Conservation (phyloP, 2,113 vertebrate species). For the Anser brachyrhynchus region DNA sequence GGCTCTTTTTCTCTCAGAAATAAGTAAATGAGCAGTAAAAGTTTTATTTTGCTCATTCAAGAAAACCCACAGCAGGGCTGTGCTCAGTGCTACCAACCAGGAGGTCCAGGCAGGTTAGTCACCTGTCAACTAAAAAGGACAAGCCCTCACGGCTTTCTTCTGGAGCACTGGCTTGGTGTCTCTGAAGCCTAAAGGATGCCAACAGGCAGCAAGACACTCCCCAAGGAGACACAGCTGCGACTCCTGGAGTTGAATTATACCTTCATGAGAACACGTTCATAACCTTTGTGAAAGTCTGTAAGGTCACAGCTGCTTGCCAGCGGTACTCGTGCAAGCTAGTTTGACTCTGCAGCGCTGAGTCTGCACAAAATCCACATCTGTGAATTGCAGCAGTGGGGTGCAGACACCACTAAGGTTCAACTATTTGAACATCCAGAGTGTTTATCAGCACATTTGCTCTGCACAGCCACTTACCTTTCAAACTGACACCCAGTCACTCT, state of each 20-base stretch:
- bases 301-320: background rate
- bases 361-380: background rate
- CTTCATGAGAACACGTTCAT: background rate
- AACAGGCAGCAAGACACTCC: background rate
- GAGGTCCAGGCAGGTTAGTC: background rate
- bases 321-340: background rate
- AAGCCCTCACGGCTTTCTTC: background rate
- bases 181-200: background rate
- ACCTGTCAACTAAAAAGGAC: background rate
- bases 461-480: background rate
- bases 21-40: background rate
- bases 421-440: background rate
- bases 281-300: background rate
- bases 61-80: background rate
- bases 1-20: background rate
- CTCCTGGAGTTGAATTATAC: background rate
- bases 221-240: background rate
- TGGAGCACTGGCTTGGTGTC: background rate
- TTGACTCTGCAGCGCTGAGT: fast-evolving
- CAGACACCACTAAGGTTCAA: fast-evolving
- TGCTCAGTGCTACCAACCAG: background rate
- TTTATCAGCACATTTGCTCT: background rate
- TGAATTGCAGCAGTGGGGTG: background rate
- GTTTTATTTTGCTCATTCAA: background rate
- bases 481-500: background rate